Percentiles rank a stretch among this genome's conserved stretches.
Conservation (phyloP, 2,113 vertebrate species). For the chimpanzee (Pan troglodytes) region DNA sequence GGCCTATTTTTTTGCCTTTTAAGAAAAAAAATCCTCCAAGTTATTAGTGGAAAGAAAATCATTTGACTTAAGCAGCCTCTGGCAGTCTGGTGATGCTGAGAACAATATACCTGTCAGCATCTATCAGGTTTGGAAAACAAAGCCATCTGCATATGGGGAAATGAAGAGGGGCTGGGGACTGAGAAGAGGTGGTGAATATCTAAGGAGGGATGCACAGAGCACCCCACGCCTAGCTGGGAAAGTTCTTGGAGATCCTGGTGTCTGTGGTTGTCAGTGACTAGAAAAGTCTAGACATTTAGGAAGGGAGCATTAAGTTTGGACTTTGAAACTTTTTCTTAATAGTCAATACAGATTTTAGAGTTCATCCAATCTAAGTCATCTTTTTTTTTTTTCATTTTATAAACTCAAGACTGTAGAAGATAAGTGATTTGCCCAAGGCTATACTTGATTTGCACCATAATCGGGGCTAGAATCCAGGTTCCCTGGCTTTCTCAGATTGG, state of each 20-base stretch:
- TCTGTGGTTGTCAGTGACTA: neutral
- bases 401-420: neutral
- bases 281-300: neutral
- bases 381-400: too few relatives aligned
- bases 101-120: slow-evolving; percentile 68
- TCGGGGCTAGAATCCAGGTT: neutral
- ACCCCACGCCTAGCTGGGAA: neutral
- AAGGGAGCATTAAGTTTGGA: neutral
- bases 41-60: slow-evolving; percentile 72
- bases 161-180: neutral
- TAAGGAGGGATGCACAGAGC: neutral
- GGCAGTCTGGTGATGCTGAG: slow-evolving; percentile 68
- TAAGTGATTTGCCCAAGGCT: neutral
- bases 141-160: slow-evolving; percentile 75
- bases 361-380: neutral
- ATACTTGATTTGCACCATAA: neutral
- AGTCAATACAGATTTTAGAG: neutral
- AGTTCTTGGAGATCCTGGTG: neutral
- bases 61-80: slow-evolving; percentile 73
- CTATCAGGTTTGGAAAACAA: slow-evolving; percentile 74
- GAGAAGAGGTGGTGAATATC: slow-evolving; percentile 42
- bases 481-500: neutral
- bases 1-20: slow-evolving; percentile 44
- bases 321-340: neutral
- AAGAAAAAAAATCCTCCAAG: slow-evolving; percentile 53